Evolutionary conservation across 2,113 vertebrate species (phyloP).

Genomic region (Platichthys stellatus): DNA sequence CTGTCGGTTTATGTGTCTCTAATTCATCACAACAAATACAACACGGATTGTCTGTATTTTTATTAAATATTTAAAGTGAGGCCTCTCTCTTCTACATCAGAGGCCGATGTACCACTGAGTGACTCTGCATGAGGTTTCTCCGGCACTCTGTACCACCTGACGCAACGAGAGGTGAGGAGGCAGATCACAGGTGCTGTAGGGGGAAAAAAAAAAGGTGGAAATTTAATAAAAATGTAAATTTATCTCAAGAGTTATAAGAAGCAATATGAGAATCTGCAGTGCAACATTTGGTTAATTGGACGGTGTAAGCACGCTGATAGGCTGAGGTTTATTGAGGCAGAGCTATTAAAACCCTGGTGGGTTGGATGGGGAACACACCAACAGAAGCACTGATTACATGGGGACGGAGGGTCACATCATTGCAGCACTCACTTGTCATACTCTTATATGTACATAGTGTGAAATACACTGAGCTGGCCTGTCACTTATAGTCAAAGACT

Average conservation of each 20-base stretch:
- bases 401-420: neutral
- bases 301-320: neutral
- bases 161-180: neutral
- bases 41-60: neutral
- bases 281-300: slow-evolving; percentile 26
- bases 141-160: neutral
- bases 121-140: slow-evolving; percentile 3
- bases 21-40: neutral
- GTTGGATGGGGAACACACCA: slow-evolving; percentile 14
- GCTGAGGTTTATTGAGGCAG: slow-evolving; percentile 26
- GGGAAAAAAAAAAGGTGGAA: slow-evolving; percentile 33
- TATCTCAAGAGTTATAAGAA: slow-evolving; percentile 28
- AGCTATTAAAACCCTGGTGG: slow-evolving; percentile 13
- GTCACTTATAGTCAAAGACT: neutral
- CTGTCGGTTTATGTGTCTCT: too few relatives aligned
- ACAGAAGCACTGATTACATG: slow-evolving; percentile 4
- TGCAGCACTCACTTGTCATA: slow-evolving; percentile 2
- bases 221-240: slow-evolving; percentile 61
- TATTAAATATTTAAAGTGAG: slow-evolving; percentile 16
- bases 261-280: slow-evolving; percentile 22
- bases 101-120: neutral
- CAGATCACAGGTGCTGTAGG: slow-evolving; percentile 23
- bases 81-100: neutral
- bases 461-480: neutral
- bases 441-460: neutral